Base-by-base conservation (phyloP, 2,113 vertebrate species). In the Brachionichthys hirsutus region DNA sequence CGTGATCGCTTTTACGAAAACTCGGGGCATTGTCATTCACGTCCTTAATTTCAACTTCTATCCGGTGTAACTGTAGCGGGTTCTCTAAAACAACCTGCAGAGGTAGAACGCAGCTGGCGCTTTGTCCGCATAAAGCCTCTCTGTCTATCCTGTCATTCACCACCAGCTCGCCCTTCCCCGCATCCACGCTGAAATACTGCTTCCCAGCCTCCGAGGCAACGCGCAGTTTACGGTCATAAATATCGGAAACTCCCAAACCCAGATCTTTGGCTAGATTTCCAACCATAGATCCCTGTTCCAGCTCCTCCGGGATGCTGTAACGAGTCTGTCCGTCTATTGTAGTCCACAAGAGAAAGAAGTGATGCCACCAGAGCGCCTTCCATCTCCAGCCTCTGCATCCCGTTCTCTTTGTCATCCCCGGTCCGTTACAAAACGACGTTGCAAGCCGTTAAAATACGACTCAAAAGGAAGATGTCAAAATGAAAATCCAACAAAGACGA, bases 1-100 rank as follows among this genome's bases (percentile, higher is more conserved):
- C 57, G 42, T 88, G 77, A 14, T 91, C 88, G 9, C 72, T 85
- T 73, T 86, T 88, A 12, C 86, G 56, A 62, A 84, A 86, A 50
- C 62, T 81, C 0, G 94, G 93, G 0, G 89, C 70, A 53, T 95
- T 94, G 74, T 96, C 94, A 0, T 95, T 95, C 8, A 93, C 87
- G 0, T 95, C 93, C 13, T 80, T 85, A 42, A 94, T 77, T 1
- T 94, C 92, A 34, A 95, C 91, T 54, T 93, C 92, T 0, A 94
- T 62, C 0, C 90, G 89, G 44, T 92, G 82, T 7, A 92, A 73
- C 36, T 93, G 91, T 38, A 93, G 64, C 3, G 93, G 92, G 1
- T 91, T 88, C 62, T 93, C 92, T 48, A 92, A 63, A 17, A 93
- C 86, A 11, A 92, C 86, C 0, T 93, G 92, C 59, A 93, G 84